Evolutionary conservation across 2,888 invertebrate genomes (phyloP), one percentile per base, ranked within the genome.

Genomic region (Drosophila quasianomalipes): DNA sequence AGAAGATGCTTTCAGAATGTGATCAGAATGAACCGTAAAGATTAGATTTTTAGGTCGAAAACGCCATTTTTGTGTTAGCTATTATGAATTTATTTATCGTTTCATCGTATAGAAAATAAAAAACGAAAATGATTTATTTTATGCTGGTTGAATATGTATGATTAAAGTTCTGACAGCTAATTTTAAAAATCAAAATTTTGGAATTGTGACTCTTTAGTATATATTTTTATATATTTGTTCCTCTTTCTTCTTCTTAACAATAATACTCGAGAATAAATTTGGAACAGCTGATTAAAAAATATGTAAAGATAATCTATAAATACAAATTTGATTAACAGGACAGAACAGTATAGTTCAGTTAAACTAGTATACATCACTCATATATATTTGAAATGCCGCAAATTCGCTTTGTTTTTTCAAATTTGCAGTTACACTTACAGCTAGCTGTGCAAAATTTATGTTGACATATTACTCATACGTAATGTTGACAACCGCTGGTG

Each of bases 391-490:
- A 31, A 14, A 44, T 28, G 6, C 9, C 16, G 12, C 6, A 39
- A 30, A 41, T 26, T 26, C 49, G 57, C 39, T 53, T 39, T 39
- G 9, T 14, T 30, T 16, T 61, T n/a, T 28, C 28, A 44, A 68
- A 64, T 61, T 59, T 80, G 58, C 58, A 63, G 54, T 55, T 52
- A 39, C 57, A 72, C 49, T 60, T 55, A 33, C 26, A 14, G n/a
- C n/a, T 22, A 7, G 22, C 28, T 47, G 41, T 68, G 14, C 68
- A 14, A 37, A 51, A 72, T 57, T 41, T 26, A 52, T 55, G 61
- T 62, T 58, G 63, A 67, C 55, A 78, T 70, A 88, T 88, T 64
- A 72, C 74, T 51, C 67, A 89, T 77, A 74, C 83, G 83, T 54
- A 53, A 67, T 33, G 70, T 61, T 68, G 67, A 61, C 60, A 66